Base-by-base conservation (phyloP, 2,113 vertebrate genomes). In the Tragelaphus strepsiceros region DNA sequence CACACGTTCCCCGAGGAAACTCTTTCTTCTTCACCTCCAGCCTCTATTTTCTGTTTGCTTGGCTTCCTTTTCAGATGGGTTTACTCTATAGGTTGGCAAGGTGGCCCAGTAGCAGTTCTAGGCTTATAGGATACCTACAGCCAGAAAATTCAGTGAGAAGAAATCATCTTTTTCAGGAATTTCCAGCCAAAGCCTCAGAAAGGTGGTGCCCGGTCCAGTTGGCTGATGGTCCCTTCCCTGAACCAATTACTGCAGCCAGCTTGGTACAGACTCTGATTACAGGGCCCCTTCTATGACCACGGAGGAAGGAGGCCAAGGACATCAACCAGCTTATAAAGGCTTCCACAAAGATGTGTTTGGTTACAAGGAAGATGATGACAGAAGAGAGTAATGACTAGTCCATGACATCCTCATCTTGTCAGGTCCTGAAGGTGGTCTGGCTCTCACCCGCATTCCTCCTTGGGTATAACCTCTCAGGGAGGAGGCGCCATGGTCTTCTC, bases 401-500 rank as follows among this genome's bases (percentile, higher is more conserved):
- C 43, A 19, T n/a, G 35, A 82, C 5, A 13, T 16, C 16, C 28
- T 24, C 59, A 3, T 77, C 13, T 35, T 10, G 7, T 13, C 21
- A 15, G 32, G 7, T 22, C 53, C 35, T 24, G 4, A n/a, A 64
- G 14, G 21, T 59, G 67, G 22, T 26, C 17, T 30, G 12, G 71
- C 5, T 32, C 26, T 3, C 5, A 7, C 7, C 19, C 4, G 22
- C 32, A 6, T 71, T 88, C 21, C 10, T n/a, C 13, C 56, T 26
- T 59, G 30, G 14, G 53, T 4, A 15, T 5, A 35, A 10, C 6
- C 17, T 58, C 49, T 78, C 9, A 2, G 5, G 5, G 3, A 13
- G 14, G 43, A 6, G 5, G 4, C 9, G 7, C 19, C 12, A 4
- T 6, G 6, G 7, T 13, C 46, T 53, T 17, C n/a, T 16, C 22